These are phyloP conservation scores for Monopis laevigella DNA, from an alignment of 2,888 invertebrate species.

Conservation along the genomic window DNA sequence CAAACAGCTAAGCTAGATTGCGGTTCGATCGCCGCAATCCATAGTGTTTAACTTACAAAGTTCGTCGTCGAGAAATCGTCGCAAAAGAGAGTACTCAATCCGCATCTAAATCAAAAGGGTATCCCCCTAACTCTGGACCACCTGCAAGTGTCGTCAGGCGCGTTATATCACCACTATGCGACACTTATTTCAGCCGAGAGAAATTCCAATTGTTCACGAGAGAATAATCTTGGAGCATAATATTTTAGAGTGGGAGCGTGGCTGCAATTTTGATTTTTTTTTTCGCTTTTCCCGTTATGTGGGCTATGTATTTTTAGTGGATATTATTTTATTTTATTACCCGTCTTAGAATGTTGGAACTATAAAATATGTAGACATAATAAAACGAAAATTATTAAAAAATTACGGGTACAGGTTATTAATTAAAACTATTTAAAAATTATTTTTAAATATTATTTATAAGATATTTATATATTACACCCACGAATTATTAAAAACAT, in stretches of 20 bases:
- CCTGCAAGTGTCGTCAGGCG: conserved; percentile 26
- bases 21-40: conserved; percentile 4
- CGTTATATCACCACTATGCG: conserved; percentile 50
- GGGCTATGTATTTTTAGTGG: no score
- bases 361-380: no score
- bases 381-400: no score
- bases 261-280: background rate
- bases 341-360: no score
- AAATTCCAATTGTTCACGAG: conserved; percentile 40
- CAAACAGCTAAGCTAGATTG: background rate
- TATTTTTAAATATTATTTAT: no score
- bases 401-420: no score
- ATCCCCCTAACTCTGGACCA: conserved; percentile 22
- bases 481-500: no score
- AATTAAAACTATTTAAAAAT: no score
- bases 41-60: conserved; percentile 5
- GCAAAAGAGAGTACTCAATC: conserved; percentile 9
- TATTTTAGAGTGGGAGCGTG: conserved; percentile 6
- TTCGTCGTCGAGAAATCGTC: background rate
- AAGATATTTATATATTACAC: no score
- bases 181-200: conserved; percentile 50
- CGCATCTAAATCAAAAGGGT: conserved; percentile 11
- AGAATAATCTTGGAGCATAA: conserved; percentile 34
- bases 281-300: no score
- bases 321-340: no score